phyloP scores from a whole-genome alignment of 2,797 vertebrate species.

The Enoplosus armatus region DNA sequence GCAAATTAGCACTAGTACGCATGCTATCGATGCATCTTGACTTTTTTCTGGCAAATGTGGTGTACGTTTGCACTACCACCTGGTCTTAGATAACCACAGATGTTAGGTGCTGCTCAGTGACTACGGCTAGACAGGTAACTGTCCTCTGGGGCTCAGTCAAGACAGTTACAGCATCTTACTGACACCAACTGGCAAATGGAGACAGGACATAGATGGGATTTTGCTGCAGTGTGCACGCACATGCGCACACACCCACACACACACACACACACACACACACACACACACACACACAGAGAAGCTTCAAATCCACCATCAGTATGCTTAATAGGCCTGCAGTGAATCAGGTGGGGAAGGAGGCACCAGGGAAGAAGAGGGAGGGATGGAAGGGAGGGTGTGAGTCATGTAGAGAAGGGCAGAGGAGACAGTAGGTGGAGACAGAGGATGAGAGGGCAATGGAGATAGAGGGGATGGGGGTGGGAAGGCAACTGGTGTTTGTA shows the following conservation, averaged over 20 bases:
- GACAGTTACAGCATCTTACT: slow-evolving; percentile 14
- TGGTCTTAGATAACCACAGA: neutral
- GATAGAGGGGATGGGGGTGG: neutral
- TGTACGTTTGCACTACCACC: neutral
- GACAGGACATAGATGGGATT: slow-evolving; percentile 26
- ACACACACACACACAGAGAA: neutral
- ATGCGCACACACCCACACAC: neutral
- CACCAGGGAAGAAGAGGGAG: neutral
- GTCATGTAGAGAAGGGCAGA: slow-evolving; percentile 11
- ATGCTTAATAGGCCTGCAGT: slow-evolving; percentile 20
- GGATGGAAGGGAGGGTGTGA: neutral
- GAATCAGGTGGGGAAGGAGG: slow-evolving; percentile 18
- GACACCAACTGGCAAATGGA: slow-evolving; percentile 5
- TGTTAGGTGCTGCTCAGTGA: neutral
- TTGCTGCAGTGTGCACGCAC: neutral
- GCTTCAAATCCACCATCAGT: slow-evolving; percentile 10
- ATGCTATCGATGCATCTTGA: neutral
- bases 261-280: neutral
- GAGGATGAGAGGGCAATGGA: slow-evolving; percentile 7
- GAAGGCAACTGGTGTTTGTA: slow-evolving; percentile 41
- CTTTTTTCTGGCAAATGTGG: neutral
- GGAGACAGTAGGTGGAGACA: neutral
- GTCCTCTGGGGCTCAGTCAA: slow-evolving; percentile 1
- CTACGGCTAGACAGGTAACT: neutral
- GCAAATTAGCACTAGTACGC: neutral